Base-by-base conservation (phyloP, 2,888 invertebrate genomes). In the Dryococelus australis region DNA sequence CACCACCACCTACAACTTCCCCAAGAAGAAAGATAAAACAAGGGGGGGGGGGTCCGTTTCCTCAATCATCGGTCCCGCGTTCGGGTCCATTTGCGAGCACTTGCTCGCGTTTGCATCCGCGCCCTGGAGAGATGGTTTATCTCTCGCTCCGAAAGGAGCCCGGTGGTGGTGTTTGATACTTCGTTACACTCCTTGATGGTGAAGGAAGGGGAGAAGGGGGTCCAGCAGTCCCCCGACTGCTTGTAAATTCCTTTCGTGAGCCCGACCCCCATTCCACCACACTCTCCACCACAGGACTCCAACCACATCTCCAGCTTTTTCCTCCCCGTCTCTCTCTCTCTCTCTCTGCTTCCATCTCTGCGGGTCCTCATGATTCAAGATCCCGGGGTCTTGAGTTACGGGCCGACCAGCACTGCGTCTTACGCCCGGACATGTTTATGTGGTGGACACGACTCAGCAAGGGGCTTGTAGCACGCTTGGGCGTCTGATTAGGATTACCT, bases 401-500 rank as follows among this genome's bases (percentile, higher is more conserved):
- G 65, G 13, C 24, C 65, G n/a, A 24, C n/a, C 65, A 20, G 65
- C 24, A 10, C 65, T 9, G 65, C 65, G 65, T n/a, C 65, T 65
- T 65, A 65, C 65, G 65, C 65, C 65, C 24, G 13, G 65, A 65
- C 65, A n/a, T 65, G 65, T 65, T 65, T 65, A 65, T n/a, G 65
- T 3, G 65, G 20, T n/a, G 65, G 65, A 65, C 65, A n/a, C 20
- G 65, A 65, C 65, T 65, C 65, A 20, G 65, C 65, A n/a, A n/a
- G 65, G 65, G 65, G 6, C 65, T 65, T 65, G 65, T 65, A 65
- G 65, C 65, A 6, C 65, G 65, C 65, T 65, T n/a, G 65, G 65
- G 65, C 65, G 65, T 65, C 65, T 65, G 65, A 65, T 65, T 65
- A 65, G 65, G 65, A 65, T 65, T 65, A 65, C 65, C n/a, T 65